Percentiles rank a stretch among this genome's conserved stretches.
These are phyloP conservation scores for Saccopteryx bilineata DNA, from an alignment of 2,113 vertebrate species.

Conservation along the genomic window DNA sequence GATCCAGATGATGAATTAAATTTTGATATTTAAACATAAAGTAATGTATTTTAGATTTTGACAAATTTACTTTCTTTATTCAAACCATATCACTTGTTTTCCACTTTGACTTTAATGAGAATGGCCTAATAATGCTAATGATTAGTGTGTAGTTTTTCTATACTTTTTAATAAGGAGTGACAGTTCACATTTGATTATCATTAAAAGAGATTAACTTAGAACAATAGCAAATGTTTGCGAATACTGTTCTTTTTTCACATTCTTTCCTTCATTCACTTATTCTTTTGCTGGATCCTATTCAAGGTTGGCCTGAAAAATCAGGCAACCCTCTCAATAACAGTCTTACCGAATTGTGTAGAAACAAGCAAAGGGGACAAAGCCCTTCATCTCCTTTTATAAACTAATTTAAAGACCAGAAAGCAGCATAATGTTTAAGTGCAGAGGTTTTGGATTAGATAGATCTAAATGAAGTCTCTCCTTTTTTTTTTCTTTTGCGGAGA, in stretches of 20 bases:
- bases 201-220: conserved; percentile 18
- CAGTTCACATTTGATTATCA: conserved; percentile 41
- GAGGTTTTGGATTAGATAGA: background rate
- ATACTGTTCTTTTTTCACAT: background rate
- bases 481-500: too few relatives aligned
- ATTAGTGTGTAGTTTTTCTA: conserved; percentile 34
- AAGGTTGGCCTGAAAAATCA: conserved; percentile 49
- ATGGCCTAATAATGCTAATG: background rate
- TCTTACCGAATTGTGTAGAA: background rate
- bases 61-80: conserved; percentile 55
- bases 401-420: background rate
- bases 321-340: background rate
- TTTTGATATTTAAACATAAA: conserved; percentile 38
- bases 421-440: background rate
- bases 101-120: conserved; percentile 46
- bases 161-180: conserved; percentile 33
- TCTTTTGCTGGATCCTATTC: conserved; percentile 40
- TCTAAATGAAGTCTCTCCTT: background rate
- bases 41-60: conserved; percentile 59
- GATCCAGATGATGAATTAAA: conserved; percentile 22
- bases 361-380: background rate
- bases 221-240: background rate
- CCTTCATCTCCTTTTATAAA: conserved; percentile 13
- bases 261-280: background rate
- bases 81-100: conserved; percentile 40